These are phyloP conservation scores for Nemurella pictetii DNA, from an alignment of 2,888 invertebrate species.

Conservation along the genomic window DNA sequence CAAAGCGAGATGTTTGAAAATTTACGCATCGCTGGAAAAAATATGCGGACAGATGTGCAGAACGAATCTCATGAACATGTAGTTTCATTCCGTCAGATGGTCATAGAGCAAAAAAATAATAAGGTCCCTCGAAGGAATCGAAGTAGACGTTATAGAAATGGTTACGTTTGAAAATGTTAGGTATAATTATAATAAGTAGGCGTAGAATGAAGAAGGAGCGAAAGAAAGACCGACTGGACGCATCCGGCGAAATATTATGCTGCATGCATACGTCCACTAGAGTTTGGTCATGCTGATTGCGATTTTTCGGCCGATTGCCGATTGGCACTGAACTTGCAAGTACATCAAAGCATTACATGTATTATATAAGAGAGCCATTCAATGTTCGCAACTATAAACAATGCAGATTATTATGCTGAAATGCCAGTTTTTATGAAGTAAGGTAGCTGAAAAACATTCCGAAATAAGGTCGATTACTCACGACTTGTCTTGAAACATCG, in stretches of 20 bases:
- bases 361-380: not conserved
- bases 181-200: too few species aligned
- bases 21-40: too few species aligned
- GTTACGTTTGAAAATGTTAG: too few species aligned
- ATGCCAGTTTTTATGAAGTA: not conserved
- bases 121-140: too few species aligned
- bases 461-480: constrained; percentile 26
- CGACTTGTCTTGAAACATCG: constrained; percentile 32
- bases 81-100: too few species aligned
- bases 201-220: too few species aligned
- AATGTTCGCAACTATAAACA: not conserved
- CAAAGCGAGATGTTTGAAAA: too few species aligned
- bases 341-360: not conserved
- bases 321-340: not conserved
- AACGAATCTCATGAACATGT: too few species aligned
- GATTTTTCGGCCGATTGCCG: not conserved
- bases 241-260: not conserved
- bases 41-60: too few species aligned
- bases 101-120: too few species aligned
- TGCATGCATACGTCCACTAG: not conserved
- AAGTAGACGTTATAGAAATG: too few species aligned
- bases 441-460: constrained; percentile 13
- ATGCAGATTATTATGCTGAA: not conserved
- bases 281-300: not conserved
- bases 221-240: too few species aligned